Base-by-base conservation (phyloP, 2,888 invertebrate species). In the Allacma fusca region DNA sequence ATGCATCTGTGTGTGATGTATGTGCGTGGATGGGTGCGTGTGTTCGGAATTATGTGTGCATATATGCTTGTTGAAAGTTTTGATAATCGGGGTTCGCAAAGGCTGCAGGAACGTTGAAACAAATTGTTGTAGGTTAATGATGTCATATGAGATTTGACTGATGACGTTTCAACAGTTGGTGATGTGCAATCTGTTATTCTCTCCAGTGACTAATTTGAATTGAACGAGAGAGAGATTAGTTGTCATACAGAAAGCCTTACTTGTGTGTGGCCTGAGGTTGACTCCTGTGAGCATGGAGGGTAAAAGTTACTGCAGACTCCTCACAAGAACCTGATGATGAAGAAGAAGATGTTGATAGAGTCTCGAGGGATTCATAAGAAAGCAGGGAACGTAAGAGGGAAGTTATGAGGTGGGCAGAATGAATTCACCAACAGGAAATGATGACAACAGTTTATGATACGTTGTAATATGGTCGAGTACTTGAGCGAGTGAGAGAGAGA, bases 111-210 rank as follows among this genome's bases (percentile, higher is more conserved):
- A 28, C 28, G 13, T 23, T 71, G 71, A 57, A 59, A 72, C 77
- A 79, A 81, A 81, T 81, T 68, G 78, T 65, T 67, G 64, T 69
- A 65, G 78, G 81, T 80, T 81, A 81, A 81, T 81, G 81, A 80
- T 81, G 79, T 78, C 78, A 78, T 62, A 50, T 72, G 70, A 79
- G 64, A 77, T 77, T 67, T 81, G 81, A 81, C 77, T 79, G 80
- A 81, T 81, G 78, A 78, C 75, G 68, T 80, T 77, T 81, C 79
- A 78, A 67, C 76, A 78, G 75, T 77, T 76, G 74, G 67, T 23
- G 72, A 80, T 72, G 77, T 80, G 78, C 70, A 62, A 81, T 81
- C 79, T 80, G 67, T 81, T 81, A 80, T 80, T 76, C 67, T 65
- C 59, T 24, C 71, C 50, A 64, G 70, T 76, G 77, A 80, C 80